Evolutionary conservation across 1,140 invertebrate species (phyloP), one percentile per base, ranked within the genome.

Genomic region (Saxidomus purpurata): DNA sequence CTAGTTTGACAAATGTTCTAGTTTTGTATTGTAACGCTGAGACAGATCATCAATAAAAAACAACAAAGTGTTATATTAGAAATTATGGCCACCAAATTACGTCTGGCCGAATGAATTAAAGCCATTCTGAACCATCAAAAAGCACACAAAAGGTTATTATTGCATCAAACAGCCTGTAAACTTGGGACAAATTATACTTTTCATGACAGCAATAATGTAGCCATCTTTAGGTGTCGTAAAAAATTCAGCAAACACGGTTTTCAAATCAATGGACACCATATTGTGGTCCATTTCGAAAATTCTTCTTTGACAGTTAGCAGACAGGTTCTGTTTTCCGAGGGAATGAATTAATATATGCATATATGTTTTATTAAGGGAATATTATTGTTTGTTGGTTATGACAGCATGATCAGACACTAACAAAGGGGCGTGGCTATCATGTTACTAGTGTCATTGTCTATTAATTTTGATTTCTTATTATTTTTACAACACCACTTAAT

Each of bases 41-140:
- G 76, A 79, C 76, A 79, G 76, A 1, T 79, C 47, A 79, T 79
- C 76, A 79, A 79, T 79, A 79, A 79, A 71, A 38, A n/a, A 25
- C 49, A 79, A 79, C 25, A 36, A 34, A 79, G 76, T 79, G 76
- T 55, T 79, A 79, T 19, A 79, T 79, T 79, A 55, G 76, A 59
- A 79, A 55, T 79, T 55, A 55, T 79, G 49, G 47, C 49, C 47
- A 34, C 28, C 28, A 22, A 52, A 79, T 79, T 79, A 79, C 4
- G 47, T 79, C 76, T 79, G 76, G 76, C 49, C 47, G 28, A 31
- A 52, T 79, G 49, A 79, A 79, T 79, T 79, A 79, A 31, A 49
- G 47, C 28, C 31, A 55, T 36, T 77, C 55, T 49, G 47, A 79
- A 38, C 13, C 11, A 79, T 55, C 22, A 47, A 77, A 77, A 77